These are phyloP conservation scores for Lottia gigantea DNA, from an alignment of 2,888 invertebrate genomes.

Conservation along the genomic window DNA sequence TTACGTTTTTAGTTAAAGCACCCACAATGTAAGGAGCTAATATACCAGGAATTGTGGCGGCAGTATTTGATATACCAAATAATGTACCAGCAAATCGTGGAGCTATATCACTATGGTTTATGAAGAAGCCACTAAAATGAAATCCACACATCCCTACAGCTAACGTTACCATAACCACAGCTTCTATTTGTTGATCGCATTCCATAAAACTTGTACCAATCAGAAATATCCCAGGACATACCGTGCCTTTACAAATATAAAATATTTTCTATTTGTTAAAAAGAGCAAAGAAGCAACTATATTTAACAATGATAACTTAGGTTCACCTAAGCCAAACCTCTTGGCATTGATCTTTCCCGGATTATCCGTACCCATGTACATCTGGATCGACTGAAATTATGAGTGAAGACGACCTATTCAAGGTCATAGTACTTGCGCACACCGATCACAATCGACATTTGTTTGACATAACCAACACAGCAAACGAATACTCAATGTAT, in stretches of 20 bases:
- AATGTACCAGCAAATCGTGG: slow-evolving; percentile 57
- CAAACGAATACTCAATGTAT: not conserved
- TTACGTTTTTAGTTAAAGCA: slow-evolving; percentile 51
- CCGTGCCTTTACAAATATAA: slow-evolving; percentile 40
- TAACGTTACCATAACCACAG: slow-evolving; percentile 50
- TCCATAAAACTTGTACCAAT: slow-evolving; percentile 55
- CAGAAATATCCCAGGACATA: slow-evolving; percentile 48
- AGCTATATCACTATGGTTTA: slow-evolving; percentile 60
- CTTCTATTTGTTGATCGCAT: slow-evolving; percentile 47
- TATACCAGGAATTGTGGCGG: slow-evolving; percentile 54
- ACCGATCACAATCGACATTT: too few relatives aligned
- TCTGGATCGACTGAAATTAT: too few relatives aligned
- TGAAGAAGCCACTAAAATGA: slow-evolving; percentile 54
- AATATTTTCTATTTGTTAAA: too few relatives aligned
- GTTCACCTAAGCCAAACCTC: too few relatives aligned
- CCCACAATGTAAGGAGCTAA: slow-evolving; percentile 57
- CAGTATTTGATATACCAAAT: slow-evolving; percentile 53
- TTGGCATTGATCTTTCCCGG: too few relatives aligned
- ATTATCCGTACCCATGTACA: too few relatives aligned
- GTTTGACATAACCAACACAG: too few relatives aligned
- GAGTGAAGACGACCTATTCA: too few relatives aligned
- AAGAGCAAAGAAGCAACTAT: too few relatives aligned
- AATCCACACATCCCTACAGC: slow-evolving; percentile 56
- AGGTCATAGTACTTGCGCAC: too few relatives aligned
- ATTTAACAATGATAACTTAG: too few relatives aligned